phyloP scores from a whole-genome alignment of 2,113 vertebrate genomes.

The Sprattus sprattus region DNA sequence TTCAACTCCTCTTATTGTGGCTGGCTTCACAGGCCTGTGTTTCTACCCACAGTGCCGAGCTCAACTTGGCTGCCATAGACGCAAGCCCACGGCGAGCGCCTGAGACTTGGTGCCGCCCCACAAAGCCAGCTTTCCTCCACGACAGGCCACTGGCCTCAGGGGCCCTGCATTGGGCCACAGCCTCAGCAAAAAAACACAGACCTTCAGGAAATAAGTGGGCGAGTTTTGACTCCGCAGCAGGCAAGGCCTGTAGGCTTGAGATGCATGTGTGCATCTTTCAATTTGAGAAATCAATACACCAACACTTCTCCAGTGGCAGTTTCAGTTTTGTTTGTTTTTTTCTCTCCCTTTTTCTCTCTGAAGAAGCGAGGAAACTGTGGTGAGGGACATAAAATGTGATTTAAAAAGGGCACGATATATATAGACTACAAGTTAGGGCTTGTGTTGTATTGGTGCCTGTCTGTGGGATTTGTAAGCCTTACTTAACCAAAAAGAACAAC shows the following conservation, averaged over 20 bases:
- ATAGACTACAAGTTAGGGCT: neutral
- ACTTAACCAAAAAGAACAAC: neutral
- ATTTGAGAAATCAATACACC: neutral
- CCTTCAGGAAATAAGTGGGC: neutral
- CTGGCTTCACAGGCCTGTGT: conserved; percentile 19
- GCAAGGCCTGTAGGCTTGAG: neutral
- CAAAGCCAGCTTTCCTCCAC: neutral
- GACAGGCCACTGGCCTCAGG: neutral
- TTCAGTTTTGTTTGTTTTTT: neutral
- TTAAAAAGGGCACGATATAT: neutral
- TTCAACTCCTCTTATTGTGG: conserved; percentile 47
- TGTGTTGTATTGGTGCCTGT: neutral
- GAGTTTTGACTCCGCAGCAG: neutral
- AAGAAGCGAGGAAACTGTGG: neutral
- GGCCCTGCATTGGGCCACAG: neutral
- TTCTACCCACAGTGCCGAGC: neutral
- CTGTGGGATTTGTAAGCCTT: neutral
- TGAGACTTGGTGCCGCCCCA: neutral
- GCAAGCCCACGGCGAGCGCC: neutral
- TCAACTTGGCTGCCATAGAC: neutral
- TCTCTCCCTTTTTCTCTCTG: neutral
- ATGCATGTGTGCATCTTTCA: neutral
- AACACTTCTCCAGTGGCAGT: neutral
- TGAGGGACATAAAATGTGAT: neutral
- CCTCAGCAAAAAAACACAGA: neutral